Base-by-base conservation (phyloP, 1,140 invertebrate species). In the Colletes latitarsis region DNA sequence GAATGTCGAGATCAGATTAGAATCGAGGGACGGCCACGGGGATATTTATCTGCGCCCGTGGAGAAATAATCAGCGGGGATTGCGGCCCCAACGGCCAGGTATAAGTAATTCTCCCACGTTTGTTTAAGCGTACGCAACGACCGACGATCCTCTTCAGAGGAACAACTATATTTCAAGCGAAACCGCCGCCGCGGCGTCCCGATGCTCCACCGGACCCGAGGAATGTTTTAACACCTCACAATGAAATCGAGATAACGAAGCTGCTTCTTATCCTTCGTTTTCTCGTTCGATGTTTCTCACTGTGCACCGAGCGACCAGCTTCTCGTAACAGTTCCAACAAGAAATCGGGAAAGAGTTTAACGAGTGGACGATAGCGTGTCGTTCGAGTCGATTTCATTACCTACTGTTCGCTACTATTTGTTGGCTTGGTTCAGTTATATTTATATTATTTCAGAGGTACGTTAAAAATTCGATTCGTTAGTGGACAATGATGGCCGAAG, bases 1-100 rank as follows among this genome's bases (percentile, higher is more conserved):
- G 88, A 90, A 90, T 90, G 63, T 83, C 77, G 67, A 71, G 86
- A 91, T 91, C 88, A 93, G 92, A 93, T 93, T 92, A 93, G 90
- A 89, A 93, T 93, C 92, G 81, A 86, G 88, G 87, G 84, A 91
- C 85, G 83, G 83, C 55, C 81, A 86, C 82, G 87, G 39, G n/a
- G 70, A 66, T 93, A 93, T 93, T 93, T 92, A 92, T 91, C 87
- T 89, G 85, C 88, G 85, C 88, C 80, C 86, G 41, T 82, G 77
- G 72, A 90, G 86, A 90, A 92, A 92, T 92, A 92, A 92, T 92
- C 90, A 93, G 89, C 89, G 79, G 86, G 63, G 82, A 90, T 88
- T 87, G 82, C 77, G 87, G 80, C 77, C 49, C 63, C 78, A 21
- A 57, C 63, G 82, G 63, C 17, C 89, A 90, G 88, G 88, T 91